A percentile compares a stretch with the other conserved stretches of the same genome.
phyloP scores from a whole-genome alignment of 2,113 vertebrate genomes.

The Rhinichthys klamathensis region DNA sequence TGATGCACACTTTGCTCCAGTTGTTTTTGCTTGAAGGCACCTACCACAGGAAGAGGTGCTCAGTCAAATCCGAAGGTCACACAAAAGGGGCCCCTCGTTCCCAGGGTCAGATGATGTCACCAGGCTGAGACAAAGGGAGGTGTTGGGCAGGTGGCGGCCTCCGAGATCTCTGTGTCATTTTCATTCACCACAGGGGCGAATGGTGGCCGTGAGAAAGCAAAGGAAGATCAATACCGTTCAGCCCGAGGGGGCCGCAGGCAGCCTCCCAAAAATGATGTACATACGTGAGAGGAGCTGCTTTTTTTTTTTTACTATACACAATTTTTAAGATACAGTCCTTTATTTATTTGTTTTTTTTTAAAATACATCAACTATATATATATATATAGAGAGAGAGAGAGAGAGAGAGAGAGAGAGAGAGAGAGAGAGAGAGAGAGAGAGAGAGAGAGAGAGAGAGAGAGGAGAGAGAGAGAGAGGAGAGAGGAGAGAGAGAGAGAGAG shows the following conservation, averaged over 20 bases:
- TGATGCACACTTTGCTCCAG: neutral
- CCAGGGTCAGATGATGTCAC: conserved; percentile 72
- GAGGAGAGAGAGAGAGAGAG: no score
- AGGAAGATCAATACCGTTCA: conserved; percentile 53
- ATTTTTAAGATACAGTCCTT: no score
- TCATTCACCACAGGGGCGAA: conserved; percentile 50
- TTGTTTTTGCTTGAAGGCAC: neutral
- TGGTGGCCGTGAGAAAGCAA: conserved; percentile 47
- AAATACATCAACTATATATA: no score
- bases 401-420: no score
- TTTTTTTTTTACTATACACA: no score
- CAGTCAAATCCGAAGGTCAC: conserved; percentile 60
- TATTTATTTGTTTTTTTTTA: no score
- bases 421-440: no score
- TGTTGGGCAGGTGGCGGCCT: conserved; percentile 52
- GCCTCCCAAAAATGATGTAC: conserved; percentile 52
- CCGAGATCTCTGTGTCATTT: conserved; percentile 37
- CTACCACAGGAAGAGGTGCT: neutral
- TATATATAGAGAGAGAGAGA: no score
- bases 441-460: no score
- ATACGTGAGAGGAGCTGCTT: conserved; percentile 45
- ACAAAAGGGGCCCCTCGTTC: conserved; percentile 70
- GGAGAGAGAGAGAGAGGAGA: no score
- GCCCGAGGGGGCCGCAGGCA: conserved; percentile 29
- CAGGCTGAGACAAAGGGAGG: conserved; percentile 73